Evolutionary conservation across 2,113 vertebrate genomes (phyloP).

Genomic region (Andinoacara biseriatus): DNA sequence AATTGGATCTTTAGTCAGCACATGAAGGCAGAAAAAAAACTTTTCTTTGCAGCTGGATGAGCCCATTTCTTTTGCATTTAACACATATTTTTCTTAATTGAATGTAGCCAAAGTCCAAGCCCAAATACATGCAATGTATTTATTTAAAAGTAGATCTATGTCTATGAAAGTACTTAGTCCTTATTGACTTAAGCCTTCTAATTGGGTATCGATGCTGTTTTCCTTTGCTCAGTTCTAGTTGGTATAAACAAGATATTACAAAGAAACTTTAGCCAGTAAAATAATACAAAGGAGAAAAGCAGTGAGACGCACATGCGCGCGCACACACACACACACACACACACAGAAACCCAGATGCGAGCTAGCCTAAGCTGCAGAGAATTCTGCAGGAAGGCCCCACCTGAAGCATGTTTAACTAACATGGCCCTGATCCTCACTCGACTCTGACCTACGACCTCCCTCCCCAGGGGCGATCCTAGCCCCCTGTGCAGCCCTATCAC

Average conservation of each 20-base stretch:
- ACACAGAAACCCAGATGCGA: slow-evolving; percentile 30
- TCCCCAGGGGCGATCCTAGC: slow-evolving; percentile 46
- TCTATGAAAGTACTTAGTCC: background rate
- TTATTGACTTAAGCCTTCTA: background rate
- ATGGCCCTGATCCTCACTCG: slow-evolving; percentile 39
- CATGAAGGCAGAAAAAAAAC: background rate
- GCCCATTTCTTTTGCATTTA: background rate
- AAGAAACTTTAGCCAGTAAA: background rate
- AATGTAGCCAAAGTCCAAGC: background rate
- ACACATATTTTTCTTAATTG: background rate
- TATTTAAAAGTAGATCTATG: background rate
- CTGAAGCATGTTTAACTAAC: slow-evolving; percentile 57
- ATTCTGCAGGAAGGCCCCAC: slow-evolving; percentile 40
- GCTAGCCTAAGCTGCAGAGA: slow-evolving; percentile 21
- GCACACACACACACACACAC: background rate
- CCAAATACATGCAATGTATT: too few species aligned
- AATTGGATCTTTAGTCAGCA: background rate
- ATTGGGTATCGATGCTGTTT: background rate
- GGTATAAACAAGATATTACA: background rate
- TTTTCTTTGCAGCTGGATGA: background rate
- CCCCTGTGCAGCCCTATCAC: slow-evolving; percentile 67
- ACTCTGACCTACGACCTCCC: slow-evolving; percentile 60
- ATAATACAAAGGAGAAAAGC: background rate
- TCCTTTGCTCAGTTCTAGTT: background rate
- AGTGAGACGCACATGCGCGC: background rate